Base-by-base conservation (phyloP, 2,113 vertebrate species). In the Eupsittula cactorum region DNA sequence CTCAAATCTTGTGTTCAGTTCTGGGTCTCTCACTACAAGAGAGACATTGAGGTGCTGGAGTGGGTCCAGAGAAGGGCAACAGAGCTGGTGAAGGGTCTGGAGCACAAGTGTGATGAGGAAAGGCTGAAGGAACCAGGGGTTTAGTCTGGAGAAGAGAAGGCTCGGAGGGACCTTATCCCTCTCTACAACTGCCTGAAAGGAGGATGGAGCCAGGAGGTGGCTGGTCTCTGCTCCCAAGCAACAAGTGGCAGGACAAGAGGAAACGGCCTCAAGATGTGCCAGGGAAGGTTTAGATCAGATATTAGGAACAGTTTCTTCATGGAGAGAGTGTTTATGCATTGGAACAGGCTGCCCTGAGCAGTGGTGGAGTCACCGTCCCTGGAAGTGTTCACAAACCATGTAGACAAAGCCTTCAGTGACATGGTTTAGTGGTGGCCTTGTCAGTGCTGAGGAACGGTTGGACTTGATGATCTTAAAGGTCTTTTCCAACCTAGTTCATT, bases 211-310 rank as follows among this genome's bases (percentile, higher is more conserved):
- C 55, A n/a, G 33, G 55, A 59, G 31, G 57, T 4, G 33, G 8
- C 20, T 59, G 33, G 13, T 13, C 33, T 59, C 33, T 59, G 33
- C 33, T 59, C 55, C 33, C 55, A 59, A n/a, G 33, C 1, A n/a
- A n/a, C 57, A 59, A n/a, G 33, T 23, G 57, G 15, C 57, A 59
- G 33, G 9, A 23, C 13, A 59, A 59, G 57, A 59, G 57, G 57
- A 59, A n/a, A 59, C 3, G 0, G 9, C 20, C 33, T n/a, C 57
- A n/a, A 59, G 33, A 33, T n/a, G 33, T 1, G 1, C 9, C 33
- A 23, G 33, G 33, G 6, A 4, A n/a, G 33, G 33, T n/a, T 59
- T n/a, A n/a, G 33, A n/a, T 1, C 4, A 13, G 57, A 23, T 4
- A 9, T n/a, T n/a, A 59, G 57, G 33, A 59, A n/a, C 20, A 57